phyloP scores from a whole-genome alignment of 2,797 vertebrate genomes.

The Gallinago stenura region DNA sequence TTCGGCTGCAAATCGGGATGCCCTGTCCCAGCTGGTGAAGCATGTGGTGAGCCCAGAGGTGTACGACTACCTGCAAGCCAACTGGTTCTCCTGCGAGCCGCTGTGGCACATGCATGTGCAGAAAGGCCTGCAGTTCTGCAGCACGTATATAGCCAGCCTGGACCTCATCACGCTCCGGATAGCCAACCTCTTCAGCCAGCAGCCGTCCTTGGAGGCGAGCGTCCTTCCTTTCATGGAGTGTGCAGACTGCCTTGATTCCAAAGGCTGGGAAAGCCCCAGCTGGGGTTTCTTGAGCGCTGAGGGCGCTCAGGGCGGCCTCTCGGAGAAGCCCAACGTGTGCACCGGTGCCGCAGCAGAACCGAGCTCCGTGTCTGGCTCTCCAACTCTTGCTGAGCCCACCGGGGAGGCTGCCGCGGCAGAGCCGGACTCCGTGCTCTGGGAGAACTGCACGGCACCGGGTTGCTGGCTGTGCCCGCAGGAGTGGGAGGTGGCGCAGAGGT shows the following conservation, averaged over 20 bases:
- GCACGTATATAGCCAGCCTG: background rate
- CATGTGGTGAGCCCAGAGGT: rapidly evolving
- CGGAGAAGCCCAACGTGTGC: rapidly evolving
- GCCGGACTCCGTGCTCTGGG: rapidly evolving
- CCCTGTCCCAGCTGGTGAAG: background rate
- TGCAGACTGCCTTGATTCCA: background rate
- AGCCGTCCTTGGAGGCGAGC: background rate
- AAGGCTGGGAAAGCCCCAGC: background rate
- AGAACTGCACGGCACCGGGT: background rate
- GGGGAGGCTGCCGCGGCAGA: rapidly evolving
- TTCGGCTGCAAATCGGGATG: background rate
- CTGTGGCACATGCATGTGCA: background rate
- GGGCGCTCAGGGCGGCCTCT: rapidly evolving
- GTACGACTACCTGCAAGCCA: background rate
- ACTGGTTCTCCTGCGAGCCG: background rate
- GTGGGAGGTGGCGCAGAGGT: background rate
- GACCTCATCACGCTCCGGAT: background rate
- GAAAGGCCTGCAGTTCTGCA: background rate
- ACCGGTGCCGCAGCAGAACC: background rate
- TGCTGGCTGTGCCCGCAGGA: background rate
- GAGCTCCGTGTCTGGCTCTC: too few species aligned
- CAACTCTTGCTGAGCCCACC: rapidly evolving
- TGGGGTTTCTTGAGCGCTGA: rapidly evolving
- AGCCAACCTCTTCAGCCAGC: background rate
- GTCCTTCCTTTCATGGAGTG: background rate